These are phyloP conservation scores for Pelmatolapia mariae DNA, from an alignment of 2,113 vertebrate genomes.

Conservation along the genomic window DNA sequence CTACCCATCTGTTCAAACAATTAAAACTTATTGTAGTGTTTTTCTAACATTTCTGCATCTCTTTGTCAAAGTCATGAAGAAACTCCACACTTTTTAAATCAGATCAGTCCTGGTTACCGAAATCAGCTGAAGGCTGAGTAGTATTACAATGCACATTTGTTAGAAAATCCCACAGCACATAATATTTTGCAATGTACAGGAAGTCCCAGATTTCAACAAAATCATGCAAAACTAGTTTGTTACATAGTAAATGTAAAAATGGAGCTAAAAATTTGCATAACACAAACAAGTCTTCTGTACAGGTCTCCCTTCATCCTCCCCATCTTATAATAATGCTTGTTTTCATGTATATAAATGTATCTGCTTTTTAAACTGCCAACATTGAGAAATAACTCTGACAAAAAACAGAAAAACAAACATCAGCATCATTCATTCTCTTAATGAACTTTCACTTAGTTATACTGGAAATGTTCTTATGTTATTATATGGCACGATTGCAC, in stretches of 20 bases:
- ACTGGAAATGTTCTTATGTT: background rate
- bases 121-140: background rate
- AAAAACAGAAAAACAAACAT: background rate
- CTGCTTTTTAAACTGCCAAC: background rate
- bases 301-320: background rate
- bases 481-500: fast-evolving
- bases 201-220: background rate
- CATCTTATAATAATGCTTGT: background rate
- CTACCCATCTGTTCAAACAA: fast-evolving
- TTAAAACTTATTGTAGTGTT: background rate
- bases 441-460: background rate
- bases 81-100: background rate
- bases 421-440: background rate
- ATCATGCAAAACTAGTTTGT: fast-evolving
- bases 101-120: background rate
- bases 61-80: background rate
- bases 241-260: background rate
- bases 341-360: background rate
- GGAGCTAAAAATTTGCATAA: background rate
- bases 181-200: background rate
- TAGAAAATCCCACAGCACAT: background rate
- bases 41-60: background rate
- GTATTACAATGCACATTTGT: background rate
- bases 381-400: background rate
- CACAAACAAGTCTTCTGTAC: fast-evolving